These are phyloP conservation scores for Accipiter cooperii DNA, from an alignment of 2,113 vertebrate genomes.

Conservation along the genomic window DNA sequence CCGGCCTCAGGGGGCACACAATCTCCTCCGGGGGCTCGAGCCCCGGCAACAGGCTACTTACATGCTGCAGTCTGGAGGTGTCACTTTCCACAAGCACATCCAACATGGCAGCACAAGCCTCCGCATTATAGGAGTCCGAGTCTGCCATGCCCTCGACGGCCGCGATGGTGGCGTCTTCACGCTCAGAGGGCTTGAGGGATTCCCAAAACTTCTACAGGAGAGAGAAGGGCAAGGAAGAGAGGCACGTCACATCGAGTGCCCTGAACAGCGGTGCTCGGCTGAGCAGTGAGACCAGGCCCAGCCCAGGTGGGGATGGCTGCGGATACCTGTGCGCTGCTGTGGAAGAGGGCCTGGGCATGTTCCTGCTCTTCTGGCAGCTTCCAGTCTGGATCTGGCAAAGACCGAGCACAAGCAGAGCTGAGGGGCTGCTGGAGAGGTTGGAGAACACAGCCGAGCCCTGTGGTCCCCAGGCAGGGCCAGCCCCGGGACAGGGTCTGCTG, in stretches of 20 bases:
- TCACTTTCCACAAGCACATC: neutral
- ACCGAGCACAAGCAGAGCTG: neutral
- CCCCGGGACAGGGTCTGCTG: neutral
- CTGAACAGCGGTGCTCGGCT: neutral
- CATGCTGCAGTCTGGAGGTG: neutral
- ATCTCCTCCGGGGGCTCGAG: neutral
- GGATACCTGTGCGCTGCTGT: neutral
- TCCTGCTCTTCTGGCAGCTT: neutral
- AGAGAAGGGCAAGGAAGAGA: neutral
- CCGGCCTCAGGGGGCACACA: neutral
- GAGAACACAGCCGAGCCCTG: neutral
- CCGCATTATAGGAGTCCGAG: neutral
- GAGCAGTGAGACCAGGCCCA: neutral
- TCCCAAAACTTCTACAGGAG: neutral
- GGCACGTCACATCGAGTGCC: neutral
- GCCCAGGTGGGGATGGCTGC: neutral
- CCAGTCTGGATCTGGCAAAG: neutral
- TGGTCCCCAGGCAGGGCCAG: neutral
- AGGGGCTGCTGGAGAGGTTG: neutral
- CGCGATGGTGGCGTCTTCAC: neutral
- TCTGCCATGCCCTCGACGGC: neutral
- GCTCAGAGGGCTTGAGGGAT: neutral
- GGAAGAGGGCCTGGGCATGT: rapidly evolving
- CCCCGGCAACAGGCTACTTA: neutral
- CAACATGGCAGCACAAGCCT: neutral